Conservation (phyloP, 2,888 invertebrate species). For the Nomada fabriciana region DNA sequence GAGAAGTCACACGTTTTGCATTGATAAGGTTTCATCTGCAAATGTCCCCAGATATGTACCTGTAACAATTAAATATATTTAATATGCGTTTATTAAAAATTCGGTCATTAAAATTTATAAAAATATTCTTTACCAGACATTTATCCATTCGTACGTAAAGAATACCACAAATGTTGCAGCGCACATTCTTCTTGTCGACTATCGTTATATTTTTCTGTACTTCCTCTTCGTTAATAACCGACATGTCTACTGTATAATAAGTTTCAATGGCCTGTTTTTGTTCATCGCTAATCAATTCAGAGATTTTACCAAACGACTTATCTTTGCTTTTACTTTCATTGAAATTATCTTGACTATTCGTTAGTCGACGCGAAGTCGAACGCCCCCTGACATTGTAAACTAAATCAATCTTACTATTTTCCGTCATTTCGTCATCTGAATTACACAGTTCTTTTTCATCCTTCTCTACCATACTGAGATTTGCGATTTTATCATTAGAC, state of each 20-base stretch:
- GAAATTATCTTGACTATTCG: not conserved
- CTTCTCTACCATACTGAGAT: too few relatives aligned
- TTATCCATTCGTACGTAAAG: conserved; percentile 76
- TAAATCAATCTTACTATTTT: conserved; percentile 10
- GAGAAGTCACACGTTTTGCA: conserved; percentile 77
- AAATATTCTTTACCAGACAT: conserved; percentile 69
- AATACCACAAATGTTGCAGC: conserved; percentile 74
- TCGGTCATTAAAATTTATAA: not conserved
- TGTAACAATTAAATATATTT: conserved; percentile 37
- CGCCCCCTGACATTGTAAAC: not conserved
- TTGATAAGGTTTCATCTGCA: conserved; percentile 78
- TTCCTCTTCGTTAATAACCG: conserved; percentile 67
- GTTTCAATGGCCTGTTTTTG: conserved; percentile 76
- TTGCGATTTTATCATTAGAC: not conserved
- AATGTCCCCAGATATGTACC: conserved; percentile 79
- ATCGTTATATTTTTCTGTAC: conserved; percentile 70
- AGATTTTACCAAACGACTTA: conserved; percentile 71
- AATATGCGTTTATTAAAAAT: not conserved
- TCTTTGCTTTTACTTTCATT: conserved; percentile 51
- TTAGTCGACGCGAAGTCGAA: not conserved
- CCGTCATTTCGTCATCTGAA: not conserved
- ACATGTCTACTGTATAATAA: conserved; percentile 75
- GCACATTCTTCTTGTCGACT: conserved; percentile 70
- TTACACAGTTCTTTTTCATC: not conserved
- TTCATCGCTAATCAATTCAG: conserved; percentile 77